Evolutionary conservation across 37 sponge, comb jelly and placozoan species (phyloP).

Genomic region (Spongilla lacustris): DNA sequence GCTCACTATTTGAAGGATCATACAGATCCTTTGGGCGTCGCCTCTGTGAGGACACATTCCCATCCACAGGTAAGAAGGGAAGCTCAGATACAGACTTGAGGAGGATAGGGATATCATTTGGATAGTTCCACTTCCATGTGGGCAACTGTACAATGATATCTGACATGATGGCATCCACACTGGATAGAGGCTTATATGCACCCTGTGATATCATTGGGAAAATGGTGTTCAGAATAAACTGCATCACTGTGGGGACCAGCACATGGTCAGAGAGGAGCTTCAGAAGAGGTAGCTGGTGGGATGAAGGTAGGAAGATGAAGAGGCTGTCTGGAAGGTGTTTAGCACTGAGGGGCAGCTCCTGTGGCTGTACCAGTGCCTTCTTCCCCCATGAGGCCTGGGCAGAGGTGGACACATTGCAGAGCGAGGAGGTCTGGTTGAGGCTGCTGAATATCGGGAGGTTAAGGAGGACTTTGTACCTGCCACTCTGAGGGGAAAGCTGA

Average conservation of each 20-base stretch:
- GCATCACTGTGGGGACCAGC: background rate
- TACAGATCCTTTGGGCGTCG: constrained; percentile 21
- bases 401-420: background rate
- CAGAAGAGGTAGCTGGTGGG: constrained; percentile 6
- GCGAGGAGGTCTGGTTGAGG: background rate
- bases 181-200: background rate
- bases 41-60: background rate
- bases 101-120: background rate
- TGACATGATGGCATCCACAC: constrained; percentile 20
- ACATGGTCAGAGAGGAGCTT: background rate
- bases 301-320: background rate
- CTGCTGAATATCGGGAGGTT: constrained; percentile 11
- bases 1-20: constrained; percentile 20
- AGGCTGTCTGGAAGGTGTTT: background rate
- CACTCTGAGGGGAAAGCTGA: too few species aligned
- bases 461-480: background rate
- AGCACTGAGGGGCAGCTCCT: background rate
- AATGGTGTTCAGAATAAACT: background rate
- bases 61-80: background rate
- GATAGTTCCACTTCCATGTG: background rate
- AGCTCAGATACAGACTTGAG: background rate
- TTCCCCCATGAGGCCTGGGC: background rate
- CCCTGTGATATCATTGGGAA: constrained; percentile 18
- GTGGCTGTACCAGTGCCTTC: constrained; percentile 15
- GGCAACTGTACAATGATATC: background rate